Base-by-base conservation (phyloP, 2,113 vertebrate species). In the Leptocoma aspasia region DNA sequence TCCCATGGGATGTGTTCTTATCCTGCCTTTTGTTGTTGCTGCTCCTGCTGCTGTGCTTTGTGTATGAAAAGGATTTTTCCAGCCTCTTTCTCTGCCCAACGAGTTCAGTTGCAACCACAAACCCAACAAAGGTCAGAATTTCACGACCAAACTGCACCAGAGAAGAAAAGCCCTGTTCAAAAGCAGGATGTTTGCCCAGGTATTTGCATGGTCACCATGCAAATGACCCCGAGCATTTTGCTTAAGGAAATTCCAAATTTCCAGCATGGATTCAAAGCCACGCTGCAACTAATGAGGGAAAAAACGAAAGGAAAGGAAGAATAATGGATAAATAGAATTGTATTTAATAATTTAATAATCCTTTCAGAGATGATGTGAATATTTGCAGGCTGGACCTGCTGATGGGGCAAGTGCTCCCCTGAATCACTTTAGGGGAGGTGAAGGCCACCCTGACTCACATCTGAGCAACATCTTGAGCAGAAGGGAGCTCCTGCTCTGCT, bases 121-220 rank as follows among this genome's bases (percentile, higher is more conserved):
- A 28, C 7, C 56, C 70, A 76, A 4, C 21, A 56, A 79, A 87
- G 79, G 87, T 28, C 59, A 28, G 63, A 82, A 95, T 92, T 94
- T 95, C 94, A 59, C 90, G 57, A 26, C 27, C 92, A 64, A 61
- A 84, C 49, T 82, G 41, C 53, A 23, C 2, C 45, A 47, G 44
- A 87, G 57, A 60, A 89, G 72, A 41, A 73, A 80, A 82, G 78
- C 66, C 65, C 77, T 83, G 82, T 90, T 86, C 64, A 50, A 66
- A 50, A 94, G 78, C 82, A 90, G 94, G 90, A 90, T 90, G 93
- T 94, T 73, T 92, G 70, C 4, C 2, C 45, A 35, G 39, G 24
- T 24, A 76, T 96, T 97, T 96, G 75, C 82, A 70, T 94, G 70
- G 73, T 30, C 66, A 28, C 31, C 50, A 82, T 95, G 94, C 82